Percentiles rank a stretch among this genome's conserved stretches.
phyloP scores from a whole-genome alignment of 30 jellyfish, hydroid and myxozoan genomes.

The Aurelia coerulea region DNA sequence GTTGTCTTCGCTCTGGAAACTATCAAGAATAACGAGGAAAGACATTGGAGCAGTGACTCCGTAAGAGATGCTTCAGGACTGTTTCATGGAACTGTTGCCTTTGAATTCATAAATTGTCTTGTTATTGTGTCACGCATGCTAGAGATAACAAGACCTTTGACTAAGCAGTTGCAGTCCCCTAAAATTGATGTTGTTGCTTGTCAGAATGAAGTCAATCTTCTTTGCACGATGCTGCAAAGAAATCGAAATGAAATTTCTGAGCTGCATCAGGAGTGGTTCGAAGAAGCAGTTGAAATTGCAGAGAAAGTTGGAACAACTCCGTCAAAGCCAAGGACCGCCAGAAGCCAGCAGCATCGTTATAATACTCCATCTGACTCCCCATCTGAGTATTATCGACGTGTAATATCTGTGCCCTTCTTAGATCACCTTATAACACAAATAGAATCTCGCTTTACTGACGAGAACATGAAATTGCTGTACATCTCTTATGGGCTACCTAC shows the following conservation, averaged over 20 bases:
- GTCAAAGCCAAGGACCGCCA: conserved; percentile 27
- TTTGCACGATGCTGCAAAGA: background rate
- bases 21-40: conserved; percentile 27
- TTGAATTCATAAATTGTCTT: conserved; percentile 30
- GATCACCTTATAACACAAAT: conserved; percentile 55
- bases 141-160: conserved; percentile 37
- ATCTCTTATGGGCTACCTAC: conserved; percentile 43
- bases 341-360: conserved; percentile 27
- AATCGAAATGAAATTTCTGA: conserved; percentile 17
- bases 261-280: conserved; percentile 18
- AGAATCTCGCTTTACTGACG: conserved; percentile 21
- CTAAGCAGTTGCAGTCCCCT: conserved; percentile 42
- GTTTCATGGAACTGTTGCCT: conserved; percentile 16
- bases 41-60: conserved; percentile 43
- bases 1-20: conserved; percentile 49
- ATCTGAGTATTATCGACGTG: conserved; percentile 31
- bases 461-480: background rate
- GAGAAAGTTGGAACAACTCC: conserved; percentile 21
- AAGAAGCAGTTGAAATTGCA: conserved; percentile 45
- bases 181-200: conserved; percentile 18
- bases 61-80: conserved; percentile 45
- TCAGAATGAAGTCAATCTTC: conserved; percentile 12
- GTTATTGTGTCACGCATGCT: conserved; percentile 36
- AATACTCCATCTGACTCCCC: conserved; percentile 35
- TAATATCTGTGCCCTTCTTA: conserved; percentile 45